phyloP scores from a whole-genome alignment of 2,888 invertebrate species.

The Cheilosia urbana region DNA sequence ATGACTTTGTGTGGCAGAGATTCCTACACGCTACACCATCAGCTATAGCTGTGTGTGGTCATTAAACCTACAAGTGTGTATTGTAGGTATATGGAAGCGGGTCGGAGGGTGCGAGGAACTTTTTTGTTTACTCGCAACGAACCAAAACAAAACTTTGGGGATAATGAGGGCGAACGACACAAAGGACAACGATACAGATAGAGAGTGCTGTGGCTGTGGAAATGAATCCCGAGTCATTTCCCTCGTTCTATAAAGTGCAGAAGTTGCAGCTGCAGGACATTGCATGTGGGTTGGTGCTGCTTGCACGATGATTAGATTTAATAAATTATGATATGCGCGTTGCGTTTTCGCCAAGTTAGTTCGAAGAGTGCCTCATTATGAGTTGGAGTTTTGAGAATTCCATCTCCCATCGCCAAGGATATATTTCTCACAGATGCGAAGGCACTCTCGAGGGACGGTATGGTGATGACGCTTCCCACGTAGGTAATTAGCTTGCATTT shows the following conservation, averaged over 20 bases:
- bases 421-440: neutral
- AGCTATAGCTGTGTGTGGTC: conserved; percentile 48
- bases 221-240: conserved; percentile 15
- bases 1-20: conserved; percentile 62
- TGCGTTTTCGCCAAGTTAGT: conserved; percentile 23
- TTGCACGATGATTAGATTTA: conserved; percentile 62
- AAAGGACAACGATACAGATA: conserved; percentile 25
- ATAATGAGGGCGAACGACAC: conserved; percentile 66
- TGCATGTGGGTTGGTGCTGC: conserved; percentile 4
- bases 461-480: conserved; percentile 3
- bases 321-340: conserved; percentile 58
- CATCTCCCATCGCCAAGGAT: conserved; percentile 1
- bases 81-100: neutral
- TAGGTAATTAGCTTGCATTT: conserved; percentile 57
- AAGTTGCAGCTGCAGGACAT: conserved; percentile 58
- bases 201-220: neutral
- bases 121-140: conserved; percentile 63
- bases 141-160: conserved; percentile 43
- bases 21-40: conserved; percentile 12
- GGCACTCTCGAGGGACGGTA: conserved; percentile 4
- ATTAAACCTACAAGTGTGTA: conserved; percentile 66
- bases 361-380: conserved; percentile 41
- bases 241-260: conserved; percentile 13
- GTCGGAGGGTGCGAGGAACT: conserved; percentile 10
- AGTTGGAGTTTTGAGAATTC: conserved; percentile 6